Evolutionary conservation across 2,797 vertebrate genomes (phyloP).

Genomic region (Eurystomus glaucurus): DNA sequence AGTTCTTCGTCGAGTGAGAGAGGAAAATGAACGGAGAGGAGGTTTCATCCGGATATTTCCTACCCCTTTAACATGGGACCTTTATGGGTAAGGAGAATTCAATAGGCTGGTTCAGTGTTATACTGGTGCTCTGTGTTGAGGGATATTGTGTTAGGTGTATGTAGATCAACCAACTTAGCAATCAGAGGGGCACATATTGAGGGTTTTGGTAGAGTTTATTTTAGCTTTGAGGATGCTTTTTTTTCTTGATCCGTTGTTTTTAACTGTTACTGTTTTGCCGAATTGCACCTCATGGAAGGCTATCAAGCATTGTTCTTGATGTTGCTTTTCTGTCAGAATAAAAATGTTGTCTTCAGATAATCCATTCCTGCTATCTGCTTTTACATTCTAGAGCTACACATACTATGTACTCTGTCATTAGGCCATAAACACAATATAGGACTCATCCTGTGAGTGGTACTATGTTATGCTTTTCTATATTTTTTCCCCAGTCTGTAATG

Average conservation of each 20-base stretch:
- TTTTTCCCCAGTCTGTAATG: not conserved
- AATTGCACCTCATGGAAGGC: not conserved
- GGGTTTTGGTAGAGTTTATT: not conserved
- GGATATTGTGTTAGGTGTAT: not conserved
- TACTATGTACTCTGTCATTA: not conserved
- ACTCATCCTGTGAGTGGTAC: not conserved
- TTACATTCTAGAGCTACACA: not conserved
- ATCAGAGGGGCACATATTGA: not conserved
- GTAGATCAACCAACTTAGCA: not conserved
- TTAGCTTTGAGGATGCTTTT: not conserved
- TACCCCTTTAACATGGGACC: conserved; percentile 92
- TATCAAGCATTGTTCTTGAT: not conserved
- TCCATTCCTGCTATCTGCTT: not conserved
- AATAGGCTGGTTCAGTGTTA: not conserved
- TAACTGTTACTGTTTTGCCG: not conserved
- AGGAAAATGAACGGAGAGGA: conserved; percentile 93
- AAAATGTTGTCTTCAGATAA: not conserved
- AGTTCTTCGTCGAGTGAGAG: conserved; percentile 91
- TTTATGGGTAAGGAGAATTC: conserved; percentile 89
- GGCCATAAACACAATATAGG: not conserved
- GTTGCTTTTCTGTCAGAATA: conserved; percentile 7
- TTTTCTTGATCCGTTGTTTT: not conserved
- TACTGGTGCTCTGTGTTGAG: not conserved
- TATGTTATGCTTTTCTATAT: not conserved
- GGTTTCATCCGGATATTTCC: conserved; percentile 97